A percentile compares a stretch with the other conserved stretches of the same genome.
These are phyloP conservation scores for Chrysodeixis includens DNA, from an alignment of 2,888 invertebrate genomes.

Conservation along the genomic window DNA sequence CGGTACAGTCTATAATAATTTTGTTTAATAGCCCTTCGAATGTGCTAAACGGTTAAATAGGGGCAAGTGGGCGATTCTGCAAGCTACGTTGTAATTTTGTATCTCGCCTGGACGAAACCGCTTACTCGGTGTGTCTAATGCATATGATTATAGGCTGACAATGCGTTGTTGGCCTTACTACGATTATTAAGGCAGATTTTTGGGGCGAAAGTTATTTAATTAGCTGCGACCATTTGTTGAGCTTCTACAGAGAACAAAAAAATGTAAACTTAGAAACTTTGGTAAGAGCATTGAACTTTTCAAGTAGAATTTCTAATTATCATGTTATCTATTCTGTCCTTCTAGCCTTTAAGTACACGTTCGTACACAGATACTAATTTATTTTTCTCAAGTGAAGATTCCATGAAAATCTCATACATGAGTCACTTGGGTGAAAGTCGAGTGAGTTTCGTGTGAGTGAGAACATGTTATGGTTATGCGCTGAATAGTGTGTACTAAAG, in stretches of 20 bases:
- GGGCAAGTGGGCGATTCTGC: slow-evolving; percentile 14
- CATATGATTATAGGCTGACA: slow-evolving; percentile 53
- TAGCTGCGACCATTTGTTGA: no score
- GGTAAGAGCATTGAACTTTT: no score
- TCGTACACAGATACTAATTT: no score
- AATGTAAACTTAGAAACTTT: no score
- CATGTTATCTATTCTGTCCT: no score
- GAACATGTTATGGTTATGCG: not conserved
- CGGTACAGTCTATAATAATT: slow-evolving; percentile 52
- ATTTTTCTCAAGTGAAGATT: no score
- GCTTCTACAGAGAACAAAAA: no score
- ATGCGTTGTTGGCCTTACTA: slow-evolving; percentile 19
- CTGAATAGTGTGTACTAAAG: slow-evolving; percentile 12
- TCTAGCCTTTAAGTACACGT: no score
- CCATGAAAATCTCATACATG: no score
- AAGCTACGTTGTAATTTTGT: slow-evolving; percentile 28
- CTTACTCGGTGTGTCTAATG: slow-evolving; percentile 61
- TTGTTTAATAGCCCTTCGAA: slow-evolving; percentile 47
- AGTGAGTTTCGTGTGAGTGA: not conserved
- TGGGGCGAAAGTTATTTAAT: no score
- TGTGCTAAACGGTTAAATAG: slow-evolving; percentile 46
- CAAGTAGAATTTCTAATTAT: no score
- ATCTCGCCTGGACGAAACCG: slow-evolving; percentile 51
- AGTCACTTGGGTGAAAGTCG: no score
- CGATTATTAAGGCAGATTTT: not conserved